A percentile compares a stretch with the other conserved stretches of the same genome.
These are phyloP conservation scores for Drosophila multiciliata DNA, from an alignment of 2,888 invertebrate species.

Conservation along the genomic window DNA sequence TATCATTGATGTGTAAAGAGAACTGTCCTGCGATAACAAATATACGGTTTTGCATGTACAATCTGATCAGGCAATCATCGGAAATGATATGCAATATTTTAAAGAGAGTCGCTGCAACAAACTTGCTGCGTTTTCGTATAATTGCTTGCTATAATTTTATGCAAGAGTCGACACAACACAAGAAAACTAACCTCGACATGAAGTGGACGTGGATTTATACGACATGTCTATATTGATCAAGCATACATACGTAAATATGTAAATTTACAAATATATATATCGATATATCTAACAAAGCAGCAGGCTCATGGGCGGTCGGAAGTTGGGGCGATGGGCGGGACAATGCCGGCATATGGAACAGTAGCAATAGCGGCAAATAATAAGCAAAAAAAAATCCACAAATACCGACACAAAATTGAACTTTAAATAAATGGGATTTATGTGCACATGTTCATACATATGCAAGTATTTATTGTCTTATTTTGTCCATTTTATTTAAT, in stretches of 20 bases:
- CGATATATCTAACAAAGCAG: slow-evolving; percentile 8
- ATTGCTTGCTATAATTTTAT: slow-evolving; percentile 63
- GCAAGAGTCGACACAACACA: slow-evolving; percentile 43
- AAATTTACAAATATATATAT: background rate
- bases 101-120: slow-evolving; percentile 23
- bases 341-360: slow-evolving; percentile 20
- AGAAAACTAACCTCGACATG: slow-evolving; percentile 38
- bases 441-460: background rate
- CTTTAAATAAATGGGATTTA: slow-evolving; percentile 29
- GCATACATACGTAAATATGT: background rate
- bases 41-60: background rate
- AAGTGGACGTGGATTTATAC: slow-evolving; percentile 15
- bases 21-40: background rate
- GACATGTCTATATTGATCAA: slow-evolving; percentile 13
- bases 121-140: slow-evolving; percentile 55
- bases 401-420: slow-evolving; percentile 28
- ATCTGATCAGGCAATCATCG: slow-evolving; percentile 6
- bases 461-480: slow-evolving; percentile 1
- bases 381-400: slow-evolving; percentile 4
- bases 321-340: slow-evolving; percentile 17
- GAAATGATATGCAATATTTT: slow-evolving; percentile 50
- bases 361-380: slow-evolving; percentile 19
- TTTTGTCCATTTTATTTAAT: slow-evolving; percentile 21
- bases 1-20: background rate
- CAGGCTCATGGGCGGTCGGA: slow-evolving; percentile 6